Base-by-base conservation (phyloP, 1,140 invertebrate genomes). In the Agrilus planipennis region DNA sequence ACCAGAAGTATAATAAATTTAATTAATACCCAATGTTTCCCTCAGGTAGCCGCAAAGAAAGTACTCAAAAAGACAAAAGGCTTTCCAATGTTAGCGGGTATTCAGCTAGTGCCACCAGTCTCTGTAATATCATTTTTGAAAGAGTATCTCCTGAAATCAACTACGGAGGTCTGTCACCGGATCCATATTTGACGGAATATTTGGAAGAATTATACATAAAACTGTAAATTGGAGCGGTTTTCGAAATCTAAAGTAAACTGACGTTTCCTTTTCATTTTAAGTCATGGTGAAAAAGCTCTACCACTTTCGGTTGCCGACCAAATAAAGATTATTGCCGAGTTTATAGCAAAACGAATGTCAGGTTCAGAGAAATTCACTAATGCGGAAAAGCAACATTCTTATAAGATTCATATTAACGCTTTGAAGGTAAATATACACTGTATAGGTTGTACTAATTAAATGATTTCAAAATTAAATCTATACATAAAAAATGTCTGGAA, bases 151-250 rank as follows among this genome's bases (percentile, higher is more conserved):
- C 34, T 11, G 20, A 17, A 19, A 46, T 44, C 25, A 51, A 45
- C 44, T 47, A 41, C 34, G 52, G 50, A 15, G 28, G 38, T 22
- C 29, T 59, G 12, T 47, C 53, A 9, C 39, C 44, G 6, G 57
- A 59, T 42, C 50, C 55, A 0, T 59, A 48, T 38, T 39, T 59
- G 1, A 46, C 52, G 2, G 38, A 45, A 31, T 56, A 49, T 29
- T 34, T 52, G 27, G 11, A 36, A 22, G 23, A 36, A 14, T 16
- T 36, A 36, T 21, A 39, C 12, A 21, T 30, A 12, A 39, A 38
- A 15, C 35, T 46, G 22, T 20, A 23, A n/a, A n/a, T n/a, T n/a
- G n/a, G n/a, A n/a, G n/a, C n/a, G n/a, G n/a, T n/a, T n/a, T n/a
- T n/a, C 6, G 11, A 16, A 9, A 17, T 42, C 6, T 36, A 38